phyloP scores from a whole-genome alignment of 1,140 invertebrate species.

The Hyles vespertilio region DNA sequence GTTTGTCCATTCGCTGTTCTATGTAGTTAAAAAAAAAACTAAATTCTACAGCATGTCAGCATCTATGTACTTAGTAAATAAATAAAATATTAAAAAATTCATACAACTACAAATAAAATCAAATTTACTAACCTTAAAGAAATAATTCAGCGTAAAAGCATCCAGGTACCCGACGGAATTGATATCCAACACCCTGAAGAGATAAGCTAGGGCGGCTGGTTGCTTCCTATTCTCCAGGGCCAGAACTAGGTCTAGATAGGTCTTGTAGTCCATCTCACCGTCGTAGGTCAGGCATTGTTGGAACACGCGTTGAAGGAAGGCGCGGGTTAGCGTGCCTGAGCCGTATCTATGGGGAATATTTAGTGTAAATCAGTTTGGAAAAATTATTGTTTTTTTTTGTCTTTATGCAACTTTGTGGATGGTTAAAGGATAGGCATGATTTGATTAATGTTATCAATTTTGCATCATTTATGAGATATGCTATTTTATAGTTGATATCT shows the following conservation, averaged over 20 bases:
- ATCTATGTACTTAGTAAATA: neutral
- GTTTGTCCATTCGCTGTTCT: too few relatives aligned
- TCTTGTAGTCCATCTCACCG: conserved; percentile 99
- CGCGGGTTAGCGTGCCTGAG: conserved; percentile 92
- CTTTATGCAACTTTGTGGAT: too few relatives aligned
- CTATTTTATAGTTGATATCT: too few relatives aligned
- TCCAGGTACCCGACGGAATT: conserved; percentile 92
- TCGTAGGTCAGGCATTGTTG: conserved; percentile 97
- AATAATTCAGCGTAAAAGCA: conserved; percentile 94
- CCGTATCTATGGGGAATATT: conserved; percentile 81
- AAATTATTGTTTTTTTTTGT: too few relatives aligned
- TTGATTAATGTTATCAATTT: too few relatives aligned
- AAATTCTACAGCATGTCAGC: too few relatives aligned
- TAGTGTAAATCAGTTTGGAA: neutral
- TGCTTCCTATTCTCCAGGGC: conserved; percentile 95
- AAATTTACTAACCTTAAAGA: conserved; percentile 83
- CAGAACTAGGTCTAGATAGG: conserved; percentile 95
- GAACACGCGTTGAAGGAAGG: conserved; percentile 95
- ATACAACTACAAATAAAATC: neutral
- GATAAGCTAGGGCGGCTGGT: conserved; percentile 92
- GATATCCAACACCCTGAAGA: conserved; percentile 95
- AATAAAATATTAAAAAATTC: conserved; percentile 1
- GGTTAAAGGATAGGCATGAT: too few relatives aligned
- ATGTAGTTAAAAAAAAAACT: too few relatives aligned
- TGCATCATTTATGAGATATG: too few relatives aligned